phyloP scores from a whole-genome alignment of 2,888 invertebrate species.

The Acleris sparsana region DNA sequence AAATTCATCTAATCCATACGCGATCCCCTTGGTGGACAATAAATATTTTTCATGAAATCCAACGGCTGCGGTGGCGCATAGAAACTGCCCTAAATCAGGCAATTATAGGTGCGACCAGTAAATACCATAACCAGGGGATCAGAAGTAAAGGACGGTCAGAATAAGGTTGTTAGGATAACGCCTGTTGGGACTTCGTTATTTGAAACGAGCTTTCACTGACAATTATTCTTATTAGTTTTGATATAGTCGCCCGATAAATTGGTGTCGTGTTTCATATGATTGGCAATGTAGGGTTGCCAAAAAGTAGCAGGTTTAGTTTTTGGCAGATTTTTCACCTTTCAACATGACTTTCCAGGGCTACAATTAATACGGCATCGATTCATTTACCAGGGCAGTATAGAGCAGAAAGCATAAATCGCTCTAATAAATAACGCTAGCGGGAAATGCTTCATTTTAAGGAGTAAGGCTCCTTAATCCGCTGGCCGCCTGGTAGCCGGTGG shows the following conservation, averaged over 20 bases:
- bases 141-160: slow-evolving; percentile 47
- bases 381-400: slow-evolving; percentile 53
- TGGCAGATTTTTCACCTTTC: background rate
- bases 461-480: slow-evolving; percentile 71
- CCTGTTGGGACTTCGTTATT: slow-evolving; percentile 37
- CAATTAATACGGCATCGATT: slow-evolving; percentile 37
- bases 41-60: slow-evolving; percentile 82
- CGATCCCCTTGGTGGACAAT: slow-evolving; percentile 66
- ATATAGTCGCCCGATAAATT: slow-evolving; percentile 22
- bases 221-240: slow-evolving; percentile 37
- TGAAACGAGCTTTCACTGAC: slow-evolving; percentile 24
- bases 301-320: background rate
- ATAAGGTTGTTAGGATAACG: slow-evolving; percentile 52
- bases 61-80: slow-evolving; percentile 68
- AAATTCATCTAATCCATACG: slow-evolving; percentile 75
- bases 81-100: slow-evolving; percentile 81
- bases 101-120: slow-evolving; percentile 80
- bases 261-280: slow-evolving; percentile 15
- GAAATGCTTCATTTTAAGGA: slow-evolving; percentile 74
- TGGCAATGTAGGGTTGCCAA: slow-evolving; percentile 17
- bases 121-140: slow-evolving; percentile 77
- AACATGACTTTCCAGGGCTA: background rate
- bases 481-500: slow-evolving; percentile 66
- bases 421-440: slow-evolving; percentile 60
- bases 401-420: slow-evolving; percentile 55